Evolutionary conservation across 2,797 vertebrate genomes (phyloP).

Genomic region (Chiloscyllium punctatum): DNA sequence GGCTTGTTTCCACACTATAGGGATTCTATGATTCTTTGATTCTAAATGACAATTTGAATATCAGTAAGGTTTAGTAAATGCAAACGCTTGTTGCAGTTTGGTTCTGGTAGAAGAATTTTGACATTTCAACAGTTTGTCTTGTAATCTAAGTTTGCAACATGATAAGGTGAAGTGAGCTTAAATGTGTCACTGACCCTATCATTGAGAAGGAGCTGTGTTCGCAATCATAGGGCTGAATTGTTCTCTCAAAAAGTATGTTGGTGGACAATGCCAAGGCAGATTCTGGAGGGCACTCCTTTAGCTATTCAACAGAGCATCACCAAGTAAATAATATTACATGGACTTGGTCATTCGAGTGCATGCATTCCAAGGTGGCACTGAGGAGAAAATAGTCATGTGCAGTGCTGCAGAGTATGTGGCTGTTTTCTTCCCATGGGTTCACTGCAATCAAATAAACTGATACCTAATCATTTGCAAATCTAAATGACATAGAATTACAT

Average conservation of each 20-base stretch:
- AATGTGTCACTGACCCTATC: background rate
- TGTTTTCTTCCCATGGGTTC: background rate
- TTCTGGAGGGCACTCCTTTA: background rate
- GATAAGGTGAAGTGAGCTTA: background rate
- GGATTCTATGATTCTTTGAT: too few relatives aligned
- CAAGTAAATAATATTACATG: conserved; percentile 22
- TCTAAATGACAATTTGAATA: background rate
- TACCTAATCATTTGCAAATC: background rate
- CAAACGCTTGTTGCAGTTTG: background rate
- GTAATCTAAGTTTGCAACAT: background rate
- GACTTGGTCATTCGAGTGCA: background rate
- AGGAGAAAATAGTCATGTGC: background rate
- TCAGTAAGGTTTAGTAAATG: background rate
- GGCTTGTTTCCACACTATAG: too few relatives aligned
- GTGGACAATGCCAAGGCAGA: background rate
- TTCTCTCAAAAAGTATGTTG: background rate
- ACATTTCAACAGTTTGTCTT: background rate
- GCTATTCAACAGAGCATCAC: background rate
- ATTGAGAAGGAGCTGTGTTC: background rate
- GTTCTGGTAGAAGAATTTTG: background rate
- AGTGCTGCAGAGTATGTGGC: background rate
- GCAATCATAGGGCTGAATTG: background rate
- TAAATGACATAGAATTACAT: background rate
- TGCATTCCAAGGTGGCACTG: background rate
- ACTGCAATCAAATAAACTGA: background rate